Evolutionary conservation across 2,888 invertebrate genomes (phyloP), one percentile per base, ranked within the genome.

Genomic region (Watsonalla binaria): DNA sequence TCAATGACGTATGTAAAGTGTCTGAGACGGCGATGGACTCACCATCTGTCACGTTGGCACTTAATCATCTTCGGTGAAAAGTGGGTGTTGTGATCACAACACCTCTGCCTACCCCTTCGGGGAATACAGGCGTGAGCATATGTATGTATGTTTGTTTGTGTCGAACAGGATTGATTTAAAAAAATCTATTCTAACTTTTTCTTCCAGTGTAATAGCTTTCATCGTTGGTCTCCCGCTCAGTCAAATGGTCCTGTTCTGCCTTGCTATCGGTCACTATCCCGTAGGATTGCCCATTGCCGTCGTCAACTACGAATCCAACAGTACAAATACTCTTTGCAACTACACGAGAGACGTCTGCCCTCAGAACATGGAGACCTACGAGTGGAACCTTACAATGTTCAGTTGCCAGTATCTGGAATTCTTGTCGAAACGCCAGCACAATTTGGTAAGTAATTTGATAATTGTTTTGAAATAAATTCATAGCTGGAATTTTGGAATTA

Each of bases 201-300:
- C 42, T 56, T 58, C 58, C 72, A 96, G 96, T 0, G 93, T 97
- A 45, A 93, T 98, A 92, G 80, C 95, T 48, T 98, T 98, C 82
- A 95, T 98, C 65, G 94, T 97, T 60, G 94, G 95, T 11, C 90
- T 98, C 51, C 98, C 98, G 0, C 93, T 97, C 4, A 92, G 95
- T 1, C 97, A 98, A 90, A 96, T 96, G 72, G 88, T 97, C 24
- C 85, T 98, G 48, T 98, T 98, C 89, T 98, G 97, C 76, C 84
- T 96, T 51, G 95, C 97, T 13, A 96, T 97, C 66, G 97, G 97
- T n/a, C 95, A 95, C 75, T 96, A 96, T 76, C 97, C 97, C 0
- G 87, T 92, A 6, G 94, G 95, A 11, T 87, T 98, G 0, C 93
- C 92, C 47, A 79, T 98, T 46, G 97, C 95, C 0, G 92, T 97